Evolutionary conservation across 2,797 vertebrate species (phyloP).

Genomic region (Spondyliosoma cantharus): DNA sequence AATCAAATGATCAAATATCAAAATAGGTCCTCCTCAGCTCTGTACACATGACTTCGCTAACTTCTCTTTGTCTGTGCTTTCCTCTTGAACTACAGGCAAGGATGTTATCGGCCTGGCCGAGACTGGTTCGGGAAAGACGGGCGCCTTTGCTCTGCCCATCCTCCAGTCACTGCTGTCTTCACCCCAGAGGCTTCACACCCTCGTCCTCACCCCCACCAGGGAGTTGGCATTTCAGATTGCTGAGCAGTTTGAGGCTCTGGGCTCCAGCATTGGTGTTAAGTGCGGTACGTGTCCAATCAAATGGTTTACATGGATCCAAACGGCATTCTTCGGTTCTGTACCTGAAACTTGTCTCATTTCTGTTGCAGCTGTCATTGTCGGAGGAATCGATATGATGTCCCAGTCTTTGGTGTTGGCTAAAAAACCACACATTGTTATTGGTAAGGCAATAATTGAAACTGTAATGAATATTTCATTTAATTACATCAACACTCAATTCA

Average conservation of each 20-base stretch:
- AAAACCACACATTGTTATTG: conserved; percentile 96
- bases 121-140: conserved; percentile 98
- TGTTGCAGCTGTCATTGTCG: conserved; percentile 92
- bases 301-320: background rate
- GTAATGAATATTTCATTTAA: background rate
- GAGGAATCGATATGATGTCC: conserved; percentile 98
- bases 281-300: conserved; percentile 81
- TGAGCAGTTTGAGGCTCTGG: conserved; percentile 97
- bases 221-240: conserved; percentile 98
- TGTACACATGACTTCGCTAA: background rate
- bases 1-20: no score
- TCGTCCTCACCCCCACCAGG: conserved; percentile 95
- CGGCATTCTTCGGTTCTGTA: background rate
- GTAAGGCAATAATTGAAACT: conserved; percentile 79
- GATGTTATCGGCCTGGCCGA: conserved; percentile 97
- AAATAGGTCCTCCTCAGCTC: no score
- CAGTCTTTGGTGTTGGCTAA: conserved; percentile 97
- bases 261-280: conserved; percentile 96
- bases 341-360: conserved; percentile 23
- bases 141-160: conserved; percentile 95
- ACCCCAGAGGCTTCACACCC: conserved; percentile 92
- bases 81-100: conserved; percentile 81
- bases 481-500: background rate
- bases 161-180: conserved; percentile 91
- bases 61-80: background rate